Base-by-base conservation (phyloP, 2,113 vertebrate species). In the Paratilapia polleni region DNA sequence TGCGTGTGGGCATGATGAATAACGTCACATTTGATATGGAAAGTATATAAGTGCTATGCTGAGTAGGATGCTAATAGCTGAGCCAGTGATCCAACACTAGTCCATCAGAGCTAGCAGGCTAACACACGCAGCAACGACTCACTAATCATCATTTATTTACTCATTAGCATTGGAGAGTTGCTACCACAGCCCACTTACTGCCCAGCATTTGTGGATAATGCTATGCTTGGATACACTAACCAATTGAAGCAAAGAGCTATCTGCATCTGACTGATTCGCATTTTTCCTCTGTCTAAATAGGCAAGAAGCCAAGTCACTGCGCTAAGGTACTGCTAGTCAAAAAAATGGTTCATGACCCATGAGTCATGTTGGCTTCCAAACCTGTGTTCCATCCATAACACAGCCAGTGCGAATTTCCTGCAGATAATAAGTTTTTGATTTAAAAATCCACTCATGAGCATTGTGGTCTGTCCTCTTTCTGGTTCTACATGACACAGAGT, bases 91-190 rank as follows among this genome's bases (percentile, higher is more conserved):
- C 88, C 83, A 82, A 80, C 78, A 63, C 70, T 47, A 54, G 63
- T 80, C 62, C 81, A 86, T 68, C 86, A 87, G 80, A 78, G 81
- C 78, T 86, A 88, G 63, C 83, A 80, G 68, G 77, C 81, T 79
- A 87, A 89, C 80, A 84, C 83, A 81, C 82, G 86, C 64, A 64
- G 77, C 68, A n/a, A 28, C 86, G 86, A 91, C 63, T 92, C 87
- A 88, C 84, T 83, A 34, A 85, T 90, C 77, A 88, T 14, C 59
- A 64, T 88, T 86, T 31, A 85, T 88, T 88, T 68, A 4, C 26
- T 90, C 49, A 52, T 82, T 83, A 82, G 87, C 84, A 87, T 88
- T 7, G 88, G 31, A 77, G n/a, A 78, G 70, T 68, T 61, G 64
- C 87, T 83, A 89, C 28, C 47, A 68, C 80, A 74, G 28, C 59